phyloP scores from a whole-genome alignment of 2,113 vertebrate genomes.

The Elephantulus edwardii region DNA sequence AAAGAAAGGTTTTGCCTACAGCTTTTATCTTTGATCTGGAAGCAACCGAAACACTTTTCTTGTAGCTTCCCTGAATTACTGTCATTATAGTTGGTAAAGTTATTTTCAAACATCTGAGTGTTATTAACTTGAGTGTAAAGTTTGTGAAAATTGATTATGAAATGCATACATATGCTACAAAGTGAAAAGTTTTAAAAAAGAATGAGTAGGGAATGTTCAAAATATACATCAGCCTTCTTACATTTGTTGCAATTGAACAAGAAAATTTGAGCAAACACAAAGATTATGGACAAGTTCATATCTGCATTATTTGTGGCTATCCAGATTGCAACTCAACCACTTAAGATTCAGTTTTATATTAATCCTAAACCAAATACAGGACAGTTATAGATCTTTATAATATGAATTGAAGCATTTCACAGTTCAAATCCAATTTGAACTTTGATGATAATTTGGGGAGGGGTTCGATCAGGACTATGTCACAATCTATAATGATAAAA shows the following conservation, averaged over 20 bases:
- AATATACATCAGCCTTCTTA: not conserved
- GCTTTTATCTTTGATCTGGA: not conserved
- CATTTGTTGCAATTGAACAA: constrained; percentile 41
- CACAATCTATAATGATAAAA: no score
- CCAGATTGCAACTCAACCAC: not conserved
- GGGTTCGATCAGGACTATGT: constrained; percentile 54
- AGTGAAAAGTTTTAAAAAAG: not conserved
- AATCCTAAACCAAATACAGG: not conserved
- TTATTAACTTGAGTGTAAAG: not conserved
- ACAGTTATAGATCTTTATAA: constrained; percentile 24
- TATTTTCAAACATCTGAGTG: not conserved
- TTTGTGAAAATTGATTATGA: not conserved
- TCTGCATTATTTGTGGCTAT: constrained; percentile 58
- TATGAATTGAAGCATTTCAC: constrained; percentile 33
- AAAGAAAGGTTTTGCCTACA: no score
- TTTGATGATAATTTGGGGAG: constrained; percentile 30
- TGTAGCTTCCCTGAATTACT: not conserved
- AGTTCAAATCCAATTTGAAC: constrained; percentile 59
- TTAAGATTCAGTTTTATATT: constrained; percentile 51
- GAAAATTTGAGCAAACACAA: not conserved
- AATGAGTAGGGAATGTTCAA: not conserved
- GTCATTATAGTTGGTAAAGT: not conserved
- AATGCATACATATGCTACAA: not conserved
- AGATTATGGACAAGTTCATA: constrained; percentile 43
- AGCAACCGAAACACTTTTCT: not conserved